Base-by-base conservation (phyloP, 1,140 invertebrate genomes). In the Melanaphis sacchari region DNA sequence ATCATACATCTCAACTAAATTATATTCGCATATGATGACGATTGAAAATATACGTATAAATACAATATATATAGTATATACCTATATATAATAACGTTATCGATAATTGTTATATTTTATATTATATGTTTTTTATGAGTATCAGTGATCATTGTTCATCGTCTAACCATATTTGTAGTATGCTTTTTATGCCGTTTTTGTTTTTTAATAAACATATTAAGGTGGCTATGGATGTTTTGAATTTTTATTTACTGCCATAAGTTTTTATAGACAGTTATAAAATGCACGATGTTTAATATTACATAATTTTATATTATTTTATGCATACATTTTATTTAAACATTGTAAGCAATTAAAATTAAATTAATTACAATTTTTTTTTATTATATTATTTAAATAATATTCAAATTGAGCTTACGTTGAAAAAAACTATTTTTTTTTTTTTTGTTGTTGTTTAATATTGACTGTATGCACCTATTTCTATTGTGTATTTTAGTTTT, bases 1-100 rank as follows among this genome's bases (percentile, higher is more conserved):
- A 89, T 89, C 24, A 54, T 89, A 89, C 88, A 54, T 89, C 49
- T 89, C 36, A 89, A 89, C 88, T 38, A 89, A 76, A 76, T 41
- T 89, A 89, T 89, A 89, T 54, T 89, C 46, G 36, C 24, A 22
- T 54, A 38, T 24, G 38, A 89, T 54, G 87, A 52, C 87, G 22
- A 89, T 18, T 52, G 22, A 38, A 36, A n/a, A 36, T 54, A 89
- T 36, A 38, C 49, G n/a, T 89, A 89, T 52, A 89, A 38, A 89
- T 38, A 89, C 24, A 18, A 43, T 85, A 85, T 36, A 24, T 76
- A 76, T n/a, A n/a, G n/a, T n/a, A n/a, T n/a, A n/a, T n/a, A n/a
- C n/a, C n/a, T 43, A 43, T 82, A 40, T 41, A 84, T 89, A 52
- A 52, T 54, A 54, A 54, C 36, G 36, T 26, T 89, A 89, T 89